phyloP scores from a whole-genome alignment of 2,888 invertebrate species.

The Oscheius onirici region DNA sequence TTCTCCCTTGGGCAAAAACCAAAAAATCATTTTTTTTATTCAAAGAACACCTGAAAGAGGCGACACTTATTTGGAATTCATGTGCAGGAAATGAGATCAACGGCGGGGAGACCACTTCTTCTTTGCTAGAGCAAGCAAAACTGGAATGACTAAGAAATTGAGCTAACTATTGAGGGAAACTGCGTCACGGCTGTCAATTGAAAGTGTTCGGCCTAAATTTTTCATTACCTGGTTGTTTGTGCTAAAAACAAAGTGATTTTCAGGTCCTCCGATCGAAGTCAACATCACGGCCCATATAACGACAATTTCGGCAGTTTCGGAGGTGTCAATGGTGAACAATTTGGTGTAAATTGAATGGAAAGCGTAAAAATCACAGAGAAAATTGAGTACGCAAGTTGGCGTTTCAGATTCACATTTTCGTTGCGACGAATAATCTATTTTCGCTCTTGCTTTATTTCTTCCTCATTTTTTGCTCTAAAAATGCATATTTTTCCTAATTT shows the following conservation, averaged over 20 bases:
- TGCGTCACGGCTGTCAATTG: no score
- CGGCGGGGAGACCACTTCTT: background rate
- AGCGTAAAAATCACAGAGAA: no score
- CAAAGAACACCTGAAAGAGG: no score
- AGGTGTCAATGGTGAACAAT: slow-evolving; percentile 69
- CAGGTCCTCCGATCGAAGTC: slow-evolving; percentile 69
- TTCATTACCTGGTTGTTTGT: background rate
- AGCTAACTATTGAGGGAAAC: background rate
- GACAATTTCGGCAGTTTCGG: slow-evolving; percentile 71
- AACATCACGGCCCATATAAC: slow-evolving; percentile 70
- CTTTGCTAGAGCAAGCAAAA: background rate
- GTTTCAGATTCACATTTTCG: no score
- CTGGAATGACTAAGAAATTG: background rate
- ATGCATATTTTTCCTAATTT: no score
- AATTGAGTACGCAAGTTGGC: no score
- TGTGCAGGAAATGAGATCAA: slow-evolving; percentile 14
- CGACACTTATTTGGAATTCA: slow-evolving; percentile 1
- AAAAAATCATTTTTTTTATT: background rate
- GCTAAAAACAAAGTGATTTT: slow-evolving; percentile 32
- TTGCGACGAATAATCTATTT: no score
- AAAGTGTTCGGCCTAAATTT: no score
- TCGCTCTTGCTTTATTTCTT: no score
- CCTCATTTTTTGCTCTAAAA: no score
- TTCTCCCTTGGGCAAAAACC: no score
- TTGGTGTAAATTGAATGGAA: no score